These are phyloP conservation scores for Synodontis membranacea DNA, from an alignment of 2,113 vertebrate species.

Conservation along the genomic window DNA sequence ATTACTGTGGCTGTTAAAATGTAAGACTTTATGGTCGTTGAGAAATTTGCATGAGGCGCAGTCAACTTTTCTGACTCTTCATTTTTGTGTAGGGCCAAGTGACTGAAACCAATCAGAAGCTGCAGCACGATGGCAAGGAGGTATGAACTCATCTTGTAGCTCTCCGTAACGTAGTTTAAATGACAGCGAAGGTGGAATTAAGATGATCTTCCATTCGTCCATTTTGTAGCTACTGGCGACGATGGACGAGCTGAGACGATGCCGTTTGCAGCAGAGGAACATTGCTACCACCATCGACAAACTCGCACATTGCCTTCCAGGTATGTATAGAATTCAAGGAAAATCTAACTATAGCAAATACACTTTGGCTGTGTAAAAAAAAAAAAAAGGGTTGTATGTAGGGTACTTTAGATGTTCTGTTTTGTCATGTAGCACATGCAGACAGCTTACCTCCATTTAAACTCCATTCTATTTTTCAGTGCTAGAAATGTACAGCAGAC, in stretches of 20 bases:
- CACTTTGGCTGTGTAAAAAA: background rate
- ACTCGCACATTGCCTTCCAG: constrained; percentile 89
- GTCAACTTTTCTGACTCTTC: background rate
- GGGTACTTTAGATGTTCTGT: background rate
- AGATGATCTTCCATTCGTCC: background rate
- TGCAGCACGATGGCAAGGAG: constrained; percentile 88
- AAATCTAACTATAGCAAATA: background rate
- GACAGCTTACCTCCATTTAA: background rate
- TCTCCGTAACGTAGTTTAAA: background rate
- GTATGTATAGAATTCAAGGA: constrained; percentile 61
- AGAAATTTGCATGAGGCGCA: no score
- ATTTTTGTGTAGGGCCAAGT: constrained; percentile 84
- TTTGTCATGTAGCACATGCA: background rate
- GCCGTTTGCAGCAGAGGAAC: constrained; percentile 93
- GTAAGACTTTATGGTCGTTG: background rate
- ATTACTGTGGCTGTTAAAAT: background rate
- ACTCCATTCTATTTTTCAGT: constrained; percentile 71
- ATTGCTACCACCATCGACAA: constrained; percentile 93
- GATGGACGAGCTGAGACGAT: constrained; percentile 91
- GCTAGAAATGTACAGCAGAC: constrained; percentile 95
- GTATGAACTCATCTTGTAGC: constrained; percentile 64
- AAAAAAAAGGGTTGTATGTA: background rate
- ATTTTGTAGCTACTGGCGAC: constrained; percentile 76
- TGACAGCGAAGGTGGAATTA: background rate
- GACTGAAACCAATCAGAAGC: constrained; percentile 87